phyloP scores from a whole-genome alignment of 1,140 invertebrate genomes.

The Cataglyphis hispanica region DNA sequence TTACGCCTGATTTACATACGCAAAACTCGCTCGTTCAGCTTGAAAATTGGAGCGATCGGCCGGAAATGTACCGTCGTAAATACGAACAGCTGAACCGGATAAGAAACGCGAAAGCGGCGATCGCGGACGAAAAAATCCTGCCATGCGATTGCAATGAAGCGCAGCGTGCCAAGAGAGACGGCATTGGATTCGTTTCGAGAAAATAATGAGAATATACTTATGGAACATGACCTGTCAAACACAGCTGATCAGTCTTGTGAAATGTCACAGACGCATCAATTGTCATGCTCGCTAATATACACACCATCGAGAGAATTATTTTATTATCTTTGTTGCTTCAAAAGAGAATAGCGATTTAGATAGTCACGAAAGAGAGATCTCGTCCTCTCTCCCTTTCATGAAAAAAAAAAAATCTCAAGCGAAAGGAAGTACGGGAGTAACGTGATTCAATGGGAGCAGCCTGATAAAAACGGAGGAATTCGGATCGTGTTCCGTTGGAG shows the following conservation, averaged over 20 bases:
- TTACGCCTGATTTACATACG: constrained; percentile 6
- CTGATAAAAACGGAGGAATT: neutral
- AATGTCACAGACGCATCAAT: constrained; percentile 45
- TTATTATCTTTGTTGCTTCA: neutral
- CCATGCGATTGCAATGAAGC: constrained; percentile 11
- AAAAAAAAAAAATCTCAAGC: no score
- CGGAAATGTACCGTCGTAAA: constrained; percentile 32
- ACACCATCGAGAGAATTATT: neutral
- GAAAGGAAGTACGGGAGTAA: neutral
- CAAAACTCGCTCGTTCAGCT: neutral
- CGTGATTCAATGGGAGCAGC: neutral
- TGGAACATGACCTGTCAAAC: neutral
- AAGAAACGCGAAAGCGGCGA: constrained; percentile 50
- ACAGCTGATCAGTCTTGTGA: constrained; percentile 23
- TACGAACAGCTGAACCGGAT: constrained; percentile 12
- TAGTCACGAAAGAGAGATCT: neutral
- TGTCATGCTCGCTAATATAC: constrained; percentile 15
- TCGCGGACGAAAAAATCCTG: neutral
- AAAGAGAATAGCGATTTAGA: neutral
- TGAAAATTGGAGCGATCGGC: constrained; percentile 38
- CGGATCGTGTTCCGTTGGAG: neutral
- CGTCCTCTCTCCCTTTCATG: neutral
- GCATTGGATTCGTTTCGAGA: constrained; percentile 13
- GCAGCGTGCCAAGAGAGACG: neutral
- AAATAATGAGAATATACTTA: constrained; percentile 10